Evolutionary conservation across 2,888 invertebrate species (phyloP).

Genomic region (Limnephilus rhombicus): DNA sequence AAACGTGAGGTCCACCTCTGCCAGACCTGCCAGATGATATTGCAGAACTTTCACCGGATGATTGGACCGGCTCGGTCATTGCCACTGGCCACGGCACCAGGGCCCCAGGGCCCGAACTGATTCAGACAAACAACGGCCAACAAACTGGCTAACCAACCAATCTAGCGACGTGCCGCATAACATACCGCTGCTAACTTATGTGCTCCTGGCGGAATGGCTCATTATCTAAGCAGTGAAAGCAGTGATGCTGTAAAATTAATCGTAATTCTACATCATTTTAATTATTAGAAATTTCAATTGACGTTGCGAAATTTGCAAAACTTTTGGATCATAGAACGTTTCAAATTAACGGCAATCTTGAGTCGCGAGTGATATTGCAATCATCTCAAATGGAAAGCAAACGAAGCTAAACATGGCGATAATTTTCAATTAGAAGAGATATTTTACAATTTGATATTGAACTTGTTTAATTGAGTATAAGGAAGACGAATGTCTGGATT

Average conservation of each 20-base stretch:
- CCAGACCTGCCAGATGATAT: background rate
- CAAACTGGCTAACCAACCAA: background rate
- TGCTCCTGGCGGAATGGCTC: background rate
- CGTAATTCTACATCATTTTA: background rate
- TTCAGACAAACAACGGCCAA: slow-evolving; percentile 6
- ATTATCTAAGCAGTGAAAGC: background rate
- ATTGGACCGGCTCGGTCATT: slow-evolving; percentile 40
- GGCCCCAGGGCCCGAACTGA: slow-evolving; percentile 16
- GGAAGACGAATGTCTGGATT: too few species aligned
- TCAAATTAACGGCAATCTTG: too few species aligned
- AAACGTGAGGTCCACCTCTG: slow-evolving; percentile 3
- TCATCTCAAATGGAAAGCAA: background rate
- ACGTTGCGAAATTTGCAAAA: background rate
- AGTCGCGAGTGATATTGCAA: background rate
- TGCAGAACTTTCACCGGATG: slow-evolving; percentile 42
- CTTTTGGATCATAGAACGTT: background rate
- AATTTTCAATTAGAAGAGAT: background rate
- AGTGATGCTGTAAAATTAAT: background rate
- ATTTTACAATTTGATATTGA: background rate
- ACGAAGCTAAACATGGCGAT: background rate
- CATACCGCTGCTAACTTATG: background rate
- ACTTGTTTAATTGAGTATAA: background rate
- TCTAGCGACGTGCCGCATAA: background rate
- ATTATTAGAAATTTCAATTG: background rate
- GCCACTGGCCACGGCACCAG: slow-evolving; percentile 6